phyloP scores from a whole-genome alignment of 2,888 invertebrate species.

The Crocallis elinguaria region DNA sequence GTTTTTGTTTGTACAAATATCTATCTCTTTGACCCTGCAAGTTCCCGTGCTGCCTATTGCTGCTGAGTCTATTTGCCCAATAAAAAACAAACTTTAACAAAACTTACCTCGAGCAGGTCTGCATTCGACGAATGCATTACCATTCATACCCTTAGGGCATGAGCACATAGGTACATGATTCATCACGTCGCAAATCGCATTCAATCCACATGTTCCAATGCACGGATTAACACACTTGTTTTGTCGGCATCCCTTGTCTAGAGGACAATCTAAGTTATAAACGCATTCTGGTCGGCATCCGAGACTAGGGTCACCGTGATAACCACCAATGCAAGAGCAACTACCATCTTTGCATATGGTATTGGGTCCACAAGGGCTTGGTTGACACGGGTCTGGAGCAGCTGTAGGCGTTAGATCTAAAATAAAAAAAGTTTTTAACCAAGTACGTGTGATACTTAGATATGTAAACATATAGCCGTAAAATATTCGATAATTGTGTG shows the following conservation, averaged over 20 bases:
- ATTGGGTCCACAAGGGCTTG: conserved; percentile 88
- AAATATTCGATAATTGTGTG: neutral
- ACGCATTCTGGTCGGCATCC: conserved; percentile 90
- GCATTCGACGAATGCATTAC: conserved; percentile 88
- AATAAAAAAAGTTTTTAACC: conserved; percentile 23
- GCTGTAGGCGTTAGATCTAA: conserved; percentile 51
- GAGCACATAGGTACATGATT: conserved; percentile 90
- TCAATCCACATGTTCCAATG: conserved; percentile 88
- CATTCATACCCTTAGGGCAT: conserved; percentile 87
- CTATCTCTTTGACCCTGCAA: too few relatives aligned
- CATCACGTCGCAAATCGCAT: conserved; percentile 88
- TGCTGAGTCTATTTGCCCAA: too few relatives aligned
- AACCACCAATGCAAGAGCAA: conserved; percentile 86
- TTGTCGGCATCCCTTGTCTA: conserved; percentile 86
- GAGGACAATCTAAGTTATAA: conserved; percentile 87
- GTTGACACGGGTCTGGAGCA: conserved; percentile 83
- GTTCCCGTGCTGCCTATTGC: too few relatives aligned
- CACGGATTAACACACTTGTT: conserved; percentile 91
- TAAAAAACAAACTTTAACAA: too few relatives aligned
- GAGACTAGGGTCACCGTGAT: conserved; percentile 87
- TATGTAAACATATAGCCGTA: neutral
- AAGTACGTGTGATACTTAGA: neutral
- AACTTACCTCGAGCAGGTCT: conserved; percentile 78
- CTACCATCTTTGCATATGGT: conserved; percentile 82
- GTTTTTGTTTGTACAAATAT: too few relatives aligned